Evolutionary conservation across 2,113 vertebrate species (phyloP).

Genomic region (Pterocles orientalis): DNA sequence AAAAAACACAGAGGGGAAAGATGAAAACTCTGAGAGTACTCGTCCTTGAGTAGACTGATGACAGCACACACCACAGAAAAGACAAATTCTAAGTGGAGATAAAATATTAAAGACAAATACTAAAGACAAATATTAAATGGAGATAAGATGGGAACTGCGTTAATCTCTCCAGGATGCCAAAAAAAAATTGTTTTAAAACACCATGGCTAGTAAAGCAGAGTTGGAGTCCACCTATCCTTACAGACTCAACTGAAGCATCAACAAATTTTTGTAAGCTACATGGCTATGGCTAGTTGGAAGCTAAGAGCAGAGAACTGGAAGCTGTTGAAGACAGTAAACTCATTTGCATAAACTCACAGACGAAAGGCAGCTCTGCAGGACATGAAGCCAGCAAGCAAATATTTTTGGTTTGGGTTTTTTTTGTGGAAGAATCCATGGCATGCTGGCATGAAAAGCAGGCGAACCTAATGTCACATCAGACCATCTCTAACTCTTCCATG

Average conservation of each 20-base stretch:
- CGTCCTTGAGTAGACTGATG: not conserved
- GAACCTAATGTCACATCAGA: not conserved
- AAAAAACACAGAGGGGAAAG: not conserved
- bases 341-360: not conserved
- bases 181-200: not conserved
- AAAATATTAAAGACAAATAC: not conserved
- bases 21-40: not conserved
- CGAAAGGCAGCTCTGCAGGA: not conserved
- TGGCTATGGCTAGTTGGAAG: not conserved
- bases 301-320: not conserved
- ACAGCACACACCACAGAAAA: not conserved
- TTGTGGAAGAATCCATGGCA: not conserved
- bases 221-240: not conserved
- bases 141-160: not conserved
- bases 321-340: not conserved
- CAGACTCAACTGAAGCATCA: not conserved
- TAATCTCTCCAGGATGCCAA: not conserved
- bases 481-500: not conserved
- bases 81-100: not conserved
- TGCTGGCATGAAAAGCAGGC: not conserved
- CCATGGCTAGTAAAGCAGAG: not conserved
- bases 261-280: not conserved
- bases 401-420: not conserved
- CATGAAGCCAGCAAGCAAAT: not conserved
- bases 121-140: not conserved